Evolutionary conservation across 2,113 vertebrate species (phyloP).

Genomic region (Brachyhypopomus occidentalis): DNA sequence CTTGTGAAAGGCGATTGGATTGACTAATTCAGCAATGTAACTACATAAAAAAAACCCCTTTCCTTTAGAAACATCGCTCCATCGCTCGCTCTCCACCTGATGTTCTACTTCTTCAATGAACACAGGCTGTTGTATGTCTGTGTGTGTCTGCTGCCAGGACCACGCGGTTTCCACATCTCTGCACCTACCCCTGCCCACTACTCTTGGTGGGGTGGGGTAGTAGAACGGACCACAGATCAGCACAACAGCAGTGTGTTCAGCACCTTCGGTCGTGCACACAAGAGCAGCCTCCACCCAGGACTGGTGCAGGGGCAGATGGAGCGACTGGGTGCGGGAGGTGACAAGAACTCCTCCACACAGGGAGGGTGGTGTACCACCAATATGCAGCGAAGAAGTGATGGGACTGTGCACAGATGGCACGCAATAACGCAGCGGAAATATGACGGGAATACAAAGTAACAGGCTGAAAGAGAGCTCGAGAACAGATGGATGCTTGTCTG

Average conservation of each 20-base stretch:
- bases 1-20: too few species aligned
- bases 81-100: too few species aligned
- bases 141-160: not conserved
- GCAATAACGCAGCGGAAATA: not conserved
- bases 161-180: not conserved
- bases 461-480: not conserved
- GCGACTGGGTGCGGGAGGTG: not conserved
- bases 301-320: not conserved
- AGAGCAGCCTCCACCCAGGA: not conserved
- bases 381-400: not conserved
- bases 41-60: too few species aligned
- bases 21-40: too few species aligned
- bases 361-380: not conserved
- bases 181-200: not conserved
- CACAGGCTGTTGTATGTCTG: not conserved
- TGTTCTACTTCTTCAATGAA: too few species aligned
- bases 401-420: constrained; percentile 7
- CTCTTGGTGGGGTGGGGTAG: not conserved
- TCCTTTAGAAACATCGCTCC: too few species aligned
- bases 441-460: constrained; percentile 11
- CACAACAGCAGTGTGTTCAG: not conserved
- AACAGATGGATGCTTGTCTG: constrained; percentile 12
- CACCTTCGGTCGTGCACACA: not conserved
- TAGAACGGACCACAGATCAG: not conserved
- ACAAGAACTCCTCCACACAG: not conserved